Conservation (phyloP, 2,888 invertebrate genomes). For the Lucinisca nassula region DNA sequence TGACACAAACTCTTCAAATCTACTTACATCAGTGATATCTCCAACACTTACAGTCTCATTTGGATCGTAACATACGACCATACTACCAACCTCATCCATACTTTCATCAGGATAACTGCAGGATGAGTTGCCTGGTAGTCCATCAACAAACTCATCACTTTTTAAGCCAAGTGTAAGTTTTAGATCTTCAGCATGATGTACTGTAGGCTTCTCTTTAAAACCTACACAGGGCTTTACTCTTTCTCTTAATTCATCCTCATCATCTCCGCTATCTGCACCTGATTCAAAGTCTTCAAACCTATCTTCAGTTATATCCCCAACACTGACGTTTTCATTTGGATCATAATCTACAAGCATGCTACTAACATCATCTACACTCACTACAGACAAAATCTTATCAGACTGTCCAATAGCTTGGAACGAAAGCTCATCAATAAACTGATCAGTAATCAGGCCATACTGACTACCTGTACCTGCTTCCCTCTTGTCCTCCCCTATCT, state of each 20-base stretch:
- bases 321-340: background rate
- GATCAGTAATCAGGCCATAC: background rate
- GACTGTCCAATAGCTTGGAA: background rate
- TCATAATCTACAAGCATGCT: slow-evolving; percentile 7
- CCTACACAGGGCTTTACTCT: background rate
- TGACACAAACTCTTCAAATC: background rate
- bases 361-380: background rate
- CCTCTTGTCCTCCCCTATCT: background rate
- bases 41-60: background rate
- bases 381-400: background rate
- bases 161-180: no score
- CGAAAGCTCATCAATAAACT: background rate
- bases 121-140: background rate
- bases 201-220: background rate
- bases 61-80: background rate
- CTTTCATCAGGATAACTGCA: slow-evolving; percentile 11
- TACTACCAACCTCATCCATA: background rate
- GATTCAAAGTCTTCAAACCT: background rate
- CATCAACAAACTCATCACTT: slow-evolving; percentile 12
- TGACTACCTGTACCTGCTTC: background rate
- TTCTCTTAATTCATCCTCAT: background rate
- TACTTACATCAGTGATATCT: background rate
- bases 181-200: background rate
- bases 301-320: slow-evolving; percentile 41
- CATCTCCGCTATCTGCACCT: background rate